Evolutionary conservation across 2,113 vertebrate genomes (phyloP).

Genomic region (Athene noctua): DNA sequence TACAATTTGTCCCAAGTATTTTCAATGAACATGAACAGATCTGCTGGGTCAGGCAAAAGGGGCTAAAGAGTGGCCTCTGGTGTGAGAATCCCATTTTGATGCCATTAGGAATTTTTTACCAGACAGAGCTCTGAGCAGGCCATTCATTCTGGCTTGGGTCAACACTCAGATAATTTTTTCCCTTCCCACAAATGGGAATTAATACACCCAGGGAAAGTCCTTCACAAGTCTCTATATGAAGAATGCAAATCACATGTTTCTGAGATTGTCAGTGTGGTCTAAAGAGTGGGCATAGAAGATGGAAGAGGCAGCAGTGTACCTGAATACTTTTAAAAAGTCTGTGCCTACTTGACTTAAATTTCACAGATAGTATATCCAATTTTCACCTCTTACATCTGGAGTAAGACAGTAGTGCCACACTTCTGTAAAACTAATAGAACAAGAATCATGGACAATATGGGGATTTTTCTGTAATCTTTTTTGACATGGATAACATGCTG

Average conservation of each 20-base stretch:
- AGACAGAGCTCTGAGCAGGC: neutral
- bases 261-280: neutral
- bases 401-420: neutral
- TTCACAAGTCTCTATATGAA: neutral
- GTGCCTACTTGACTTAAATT: neutral
- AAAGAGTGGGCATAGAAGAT: neutral
- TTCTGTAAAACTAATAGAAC: neutral
- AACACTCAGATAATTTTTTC: neutral
- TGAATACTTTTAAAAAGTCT: neutral
- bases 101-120: neutral
- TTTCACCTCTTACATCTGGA: neutral
- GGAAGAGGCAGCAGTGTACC: neutral
- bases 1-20: neutral
- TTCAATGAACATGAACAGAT: neutral
- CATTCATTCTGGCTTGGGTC: neutral
- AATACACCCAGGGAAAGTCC: neutral
- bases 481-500: neutral
- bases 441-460: neutral
- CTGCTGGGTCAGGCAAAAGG: neutral
- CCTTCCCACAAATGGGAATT: neutral
- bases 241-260: neutral
- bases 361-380: neutral
- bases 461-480: neutral
- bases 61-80: neutral
- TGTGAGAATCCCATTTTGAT: neutral